phyloP scores from a whole-genome alignment of 2,888 invertebrate genomes.

The Petrolisthes cinctipes region DNA sequence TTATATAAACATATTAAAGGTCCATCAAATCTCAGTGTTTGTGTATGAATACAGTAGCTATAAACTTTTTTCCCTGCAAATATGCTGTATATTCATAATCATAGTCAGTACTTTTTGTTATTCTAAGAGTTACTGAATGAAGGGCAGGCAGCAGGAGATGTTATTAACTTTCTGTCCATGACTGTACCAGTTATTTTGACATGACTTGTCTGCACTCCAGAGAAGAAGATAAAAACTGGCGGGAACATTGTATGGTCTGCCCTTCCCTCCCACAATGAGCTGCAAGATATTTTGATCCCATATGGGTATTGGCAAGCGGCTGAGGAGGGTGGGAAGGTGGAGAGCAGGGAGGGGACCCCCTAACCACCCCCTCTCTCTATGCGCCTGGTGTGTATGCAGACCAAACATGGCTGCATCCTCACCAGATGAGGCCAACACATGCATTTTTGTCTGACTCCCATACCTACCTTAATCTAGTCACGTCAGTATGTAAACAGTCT shows the following conservation, averaged over 20 bases:
- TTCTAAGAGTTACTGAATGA: too few relatives aligned
- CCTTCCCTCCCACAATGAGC: slow-evolving; percentile 47
- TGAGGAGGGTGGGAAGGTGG: slow-evolving; percentile 25
- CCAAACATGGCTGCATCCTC: slow-evolving; percentile 57
- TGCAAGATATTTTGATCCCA: slow-evolving; percentile 17
- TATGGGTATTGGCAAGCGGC: slow-evolving; percentile 22
- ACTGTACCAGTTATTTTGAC: too few relatives aligned
- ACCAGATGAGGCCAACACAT: slow-evolving; percentile 61
- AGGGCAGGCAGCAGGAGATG: too few relatives aligned
- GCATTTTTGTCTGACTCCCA: slow-evolving; percentile 33
- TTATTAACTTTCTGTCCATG: too few relatives aligned
- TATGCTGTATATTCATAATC: too few relatives aligned
- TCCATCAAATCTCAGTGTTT: too few relatives aligned
- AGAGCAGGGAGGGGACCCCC: slow-evolving; percentile 52
- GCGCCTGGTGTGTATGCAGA: slow-evolving; percentile 60
- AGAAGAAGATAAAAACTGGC: slow-evolving; percentile 32
- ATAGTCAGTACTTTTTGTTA: too few relatives aligned
- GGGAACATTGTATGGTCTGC: slow-evolving; percentile 61
- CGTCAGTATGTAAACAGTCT: neutral
- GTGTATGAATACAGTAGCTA: too few relatives aligned
- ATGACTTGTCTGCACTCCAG: too few relatives aligned
- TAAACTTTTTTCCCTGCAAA: too few relatives aligned
- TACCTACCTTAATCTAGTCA: neutral
- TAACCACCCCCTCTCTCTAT: slow-evolving; percentile 58
- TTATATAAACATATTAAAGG: too few relatives aligned